phyloP scores from a whole-genome alignment of 2,888 invertebrate species.

The Hemistola chrysoprasaria region DNA sequence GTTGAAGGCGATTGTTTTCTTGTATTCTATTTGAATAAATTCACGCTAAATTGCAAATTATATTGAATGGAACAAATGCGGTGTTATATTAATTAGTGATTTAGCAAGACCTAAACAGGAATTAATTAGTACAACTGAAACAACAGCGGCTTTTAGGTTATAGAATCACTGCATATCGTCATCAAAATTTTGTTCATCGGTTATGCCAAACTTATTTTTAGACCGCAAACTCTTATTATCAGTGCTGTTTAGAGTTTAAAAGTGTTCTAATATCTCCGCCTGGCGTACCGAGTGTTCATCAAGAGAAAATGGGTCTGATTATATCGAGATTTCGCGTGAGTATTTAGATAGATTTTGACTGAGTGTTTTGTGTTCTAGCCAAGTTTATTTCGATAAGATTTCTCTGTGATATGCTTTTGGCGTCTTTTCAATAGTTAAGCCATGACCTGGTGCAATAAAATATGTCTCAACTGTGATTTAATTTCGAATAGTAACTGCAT shows the following conservation, averaged over 20 bases:
- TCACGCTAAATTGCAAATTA: constrained; percentile 20
- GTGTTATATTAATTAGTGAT: constrained; percentile 22
- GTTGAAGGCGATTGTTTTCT: constrained; percentile 27
- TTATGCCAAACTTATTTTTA: constrained; percentile 72
- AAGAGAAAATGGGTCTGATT: constrained; percentile 83
- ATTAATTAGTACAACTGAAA: constrained; percentile 14
- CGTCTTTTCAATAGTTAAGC: constrained; percentile 65
- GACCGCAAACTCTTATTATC: constrained; percentile 50
- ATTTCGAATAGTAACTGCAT: constrained; percentile 9
- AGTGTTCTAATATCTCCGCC: constrained; percentile 35
- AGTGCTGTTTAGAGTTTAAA: constrained; percentile 43
- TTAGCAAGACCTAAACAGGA: constrained; percentile 1
- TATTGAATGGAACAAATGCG: constrained; percentile 29
- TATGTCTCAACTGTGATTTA: constrained; percentile 11
- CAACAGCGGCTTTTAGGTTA: constrained; percentile 66
- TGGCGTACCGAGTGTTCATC: constrained; percentile 25
- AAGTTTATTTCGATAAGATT: constrained; percentile 67
- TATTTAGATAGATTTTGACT: constrained; percentile 38
- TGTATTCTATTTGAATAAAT: constrained; percentile 23
- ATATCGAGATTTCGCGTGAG: constrained; percentile 86
- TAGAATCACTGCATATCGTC: constrained; percentile 50
- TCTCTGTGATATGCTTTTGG: constrained; percentile 52
- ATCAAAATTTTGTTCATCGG: constrained; percentile 45
- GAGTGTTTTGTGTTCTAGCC: constrained; percentile 59
- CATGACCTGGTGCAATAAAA: constrained; percentile 49